Conservation (phyloP, 2,888 invertebrate genomes). For the Monoplex corrugatus region DNA sequence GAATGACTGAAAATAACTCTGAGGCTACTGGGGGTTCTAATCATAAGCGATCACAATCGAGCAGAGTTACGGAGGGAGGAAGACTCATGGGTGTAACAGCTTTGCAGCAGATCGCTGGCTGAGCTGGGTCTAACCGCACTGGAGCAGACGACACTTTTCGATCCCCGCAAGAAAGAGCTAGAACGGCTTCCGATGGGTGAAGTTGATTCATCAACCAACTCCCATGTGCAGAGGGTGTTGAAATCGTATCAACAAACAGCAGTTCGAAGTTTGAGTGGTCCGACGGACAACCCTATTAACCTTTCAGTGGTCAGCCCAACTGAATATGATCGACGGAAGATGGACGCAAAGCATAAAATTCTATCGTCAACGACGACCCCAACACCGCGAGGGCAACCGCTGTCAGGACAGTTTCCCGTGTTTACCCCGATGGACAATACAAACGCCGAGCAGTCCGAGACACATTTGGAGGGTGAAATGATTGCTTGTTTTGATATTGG, state of each 20-base stretch:
- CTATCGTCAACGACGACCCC: constrained; percentile 63
- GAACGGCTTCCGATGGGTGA: constrained; percentile 56
- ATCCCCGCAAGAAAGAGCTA: constrained; percentile 48
- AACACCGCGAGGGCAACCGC: constrained; percentile 72
- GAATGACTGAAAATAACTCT: too few species aligned
- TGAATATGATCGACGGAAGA: constrained; percentile 74
- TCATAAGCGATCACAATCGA: too few species aligned
- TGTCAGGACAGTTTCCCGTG: constrained; percentile 85
- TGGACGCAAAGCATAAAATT: constrained; percentile 69
- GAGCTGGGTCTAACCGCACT: constrained; percentile 41
- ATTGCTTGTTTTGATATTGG: constrained; percentile 98
- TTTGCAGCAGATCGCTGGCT: too few species aligned
- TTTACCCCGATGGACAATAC: constrained; percentile 91
- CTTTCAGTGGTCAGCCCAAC: constrained; percentile 65
- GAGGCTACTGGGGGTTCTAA: too few species aligned
- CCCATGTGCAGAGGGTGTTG: constrained; percentile 95
- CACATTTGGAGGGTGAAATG: constrained; percentile 92
- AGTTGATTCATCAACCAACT: constrained; percentile 80
- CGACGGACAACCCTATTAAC: constrained; percentile 64
- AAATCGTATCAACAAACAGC: constrained; percentile 95
- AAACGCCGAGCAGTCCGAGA: constrained; percentile 86
- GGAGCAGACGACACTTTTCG: constrained; percentile 47
- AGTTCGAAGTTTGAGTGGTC: constrained; percentile 83
- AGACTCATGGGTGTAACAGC: too few species aligned
- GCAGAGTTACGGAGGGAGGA: too few species aligned